A percentile compares a stretch with the other conserved stretches of the same genome.
Conservation (phyloP, 1,140 invertebrate genomes). For the Himalopsyche phryganea region DNA sequence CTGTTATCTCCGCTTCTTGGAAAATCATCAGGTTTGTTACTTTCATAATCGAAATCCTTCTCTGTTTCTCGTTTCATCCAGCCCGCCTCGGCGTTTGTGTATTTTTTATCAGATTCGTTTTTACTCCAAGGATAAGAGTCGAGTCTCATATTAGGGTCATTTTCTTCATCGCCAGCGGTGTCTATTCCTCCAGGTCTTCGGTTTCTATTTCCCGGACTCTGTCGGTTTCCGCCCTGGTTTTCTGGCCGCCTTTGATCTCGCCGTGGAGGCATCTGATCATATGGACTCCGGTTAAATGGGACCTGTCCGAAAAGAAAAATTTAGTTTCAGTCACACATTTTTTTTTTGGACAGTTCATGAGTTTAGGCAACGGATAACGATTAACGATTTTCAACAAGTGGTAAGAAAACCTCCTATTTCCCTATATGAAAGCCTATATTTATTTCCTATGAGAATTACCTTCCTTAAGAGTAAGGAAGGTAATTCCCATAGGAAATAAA, state of each 20-base stretch:
- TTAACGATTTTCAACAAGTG: no score
- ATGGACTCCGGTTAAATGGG: background rate
- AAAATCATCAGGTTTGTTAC: slow-evolving; percentile 23
- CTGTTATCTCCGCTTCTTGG: slow-evolving; percentile 3
- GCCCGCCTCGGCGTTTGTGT: slow-evolving; percentile 10
- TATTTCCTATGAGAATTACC: no score
- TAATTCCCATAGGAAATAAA: no score
- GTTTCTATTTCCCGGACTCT: slow-evolving; percentile 16
- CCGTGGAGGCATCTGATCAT: slow-evolving; percentile 4
- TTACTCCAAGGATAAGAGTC: slow-evolving; percentile 28
- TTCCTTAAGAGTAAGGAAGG: no score
- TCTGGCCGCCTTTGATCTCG: slow-evolving; percentile 19
- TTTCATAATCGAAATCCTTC: slow-evolving; percentile 23
- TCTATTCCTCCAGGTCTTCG: slow-evolving; percentile 19
- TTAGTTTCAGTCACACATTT: no score
- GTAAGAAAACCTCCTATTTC: no score
- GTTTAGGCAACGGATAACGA: no score
- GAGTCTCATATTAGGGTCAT: slow-evolving; percentile 1
- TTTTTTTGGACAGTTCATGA: no score
- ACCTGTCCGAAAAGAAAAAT: no score
- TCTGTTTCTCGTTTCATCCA: slow-evolving; percentile 24
- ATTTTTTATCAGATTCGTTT: slow-evolving; percentile 23
- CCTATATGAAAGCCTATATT: no score
- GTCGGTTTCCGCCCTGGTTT: slow-evolving; percentile 17
- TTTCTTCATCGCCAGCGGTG: background rate